Evolutionary conservation across 2,797 vertebrate genomes (phyloP), one percentile per base, ranked within the genome.

Genomic region (Morus bassanus): DNA sequence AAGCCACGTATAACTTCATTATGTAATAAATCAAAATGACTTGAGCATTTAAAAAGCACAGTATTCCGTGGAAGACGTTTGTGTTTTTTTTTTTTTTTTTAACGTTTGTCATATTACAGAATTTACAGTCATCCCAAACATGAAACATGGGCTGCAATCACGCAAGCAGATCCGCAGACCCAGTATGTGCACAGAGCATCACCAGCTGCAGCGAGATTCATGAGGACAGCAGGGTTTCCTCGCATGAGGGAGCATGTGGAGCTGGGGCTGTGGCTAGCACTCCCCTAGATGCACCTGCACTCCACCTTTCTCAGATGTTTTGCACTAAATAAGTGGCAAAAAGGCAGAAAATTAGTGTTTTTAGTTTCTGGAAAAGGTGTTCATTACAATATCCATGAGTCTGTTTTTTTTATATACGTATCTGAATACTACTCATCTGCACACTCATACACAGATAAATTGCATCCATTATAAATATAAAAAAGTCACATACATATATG

Each of bases 231-330:
- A 0, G 31, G 9, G 41, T 10, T 64, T 22, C 61, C 81, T 81
- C 1, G 0, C 19, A 3, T 5, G 33, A 30, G 0, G 1, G 65
- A 82, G 28, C 28, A 13, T 0, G 0, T 1, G 2, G 56, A 63
- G 56, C 60, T 70, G 56, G 31, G 61, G 61, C 84, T 53, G 35
- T 4, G 30, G 27, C 79, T 83, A 91, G 76, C 18, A 1, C 33
- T 9, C 15, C 28, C 19, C 60, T 25, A 5, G 7, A 1, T 1
- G 4, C 35, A 73, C 57, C 59, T 61, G 48, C 14, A 27, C 22
- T 31, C 45, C 1, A 1, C 41, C 46, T 68, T 57, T 13, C 75
- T 53, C 30, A 23, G 28, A 7, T n/a, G 13, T 72, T 80, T n/a
- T 24, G 30, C 7, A 17, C 25, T 68, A 30, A 79, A 19, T 6